Percentiles rank a stretch among this genome's conserved stretches.
Evolutionary conservation across 2,113 vertebrate species (phyloP).

Genomic region (Gavia stellata): DNA sequence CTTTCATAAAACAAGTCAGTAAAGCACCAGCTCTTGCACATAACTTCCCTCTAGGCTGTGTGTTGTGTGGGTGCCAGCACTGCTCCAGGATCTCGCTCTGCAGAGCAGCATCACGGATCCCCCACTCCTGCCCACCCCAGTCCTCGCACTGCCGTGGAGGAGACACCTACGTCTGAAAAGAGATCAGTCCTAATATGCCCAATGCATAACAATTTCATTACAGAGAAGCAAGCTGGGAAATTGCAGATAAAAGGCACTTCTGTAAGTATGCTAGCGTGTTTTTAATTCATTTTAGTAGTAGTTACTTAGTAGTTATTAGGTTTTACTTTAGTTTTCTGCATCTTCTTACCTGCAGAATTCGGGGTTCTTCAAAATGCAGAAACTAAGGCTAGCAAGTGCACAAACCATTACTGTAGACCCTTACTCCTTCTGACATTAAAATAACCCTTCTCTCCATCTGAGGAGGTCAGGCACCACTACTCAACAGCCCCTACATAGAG

Average conservation of each 20-base stretch:
- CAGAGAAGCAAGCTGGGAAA: not conserved
- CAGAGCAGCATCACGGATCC: not conserved
- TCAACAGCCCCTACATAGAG: not conserved
- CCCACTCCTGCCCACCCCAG: not conserved
- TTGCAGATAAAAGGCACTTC: not conserved
- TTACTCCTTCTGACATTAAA: not conserved
- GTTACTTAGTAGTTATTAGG: not conserved
- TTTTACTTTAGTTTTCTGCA: not conserved
- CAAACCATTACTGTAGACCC: not conserved
- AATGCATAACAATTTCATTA: not conserved
- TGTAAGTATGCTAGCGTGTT: not conserved
- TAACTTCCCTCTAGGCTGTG: not conserved
- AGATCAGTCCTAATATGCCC: not conserved
- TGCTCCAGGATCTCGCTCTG: accelerated
- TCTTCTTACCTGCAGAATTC: not conserved
- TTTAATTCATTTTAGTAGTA: not conserved
- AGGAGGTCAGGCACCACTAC: not conserved
- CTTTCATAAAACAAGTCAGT: not conserved
- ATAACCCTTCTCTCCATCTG: not conserved
- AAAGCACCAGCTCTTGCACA: not conserved
- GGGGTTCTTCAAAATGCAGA: not conserved
- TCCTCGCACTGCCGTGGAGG: not conserved
- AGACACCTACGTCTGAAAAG: not conserved
- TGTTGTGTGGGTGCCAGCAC: not conserved
- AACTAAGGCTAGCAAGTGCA: not conserved